Evolutionary conservation across 2,888 invertebrate genomes (phyloP).

Genomic region (Deroplatys truncata): DNA sequence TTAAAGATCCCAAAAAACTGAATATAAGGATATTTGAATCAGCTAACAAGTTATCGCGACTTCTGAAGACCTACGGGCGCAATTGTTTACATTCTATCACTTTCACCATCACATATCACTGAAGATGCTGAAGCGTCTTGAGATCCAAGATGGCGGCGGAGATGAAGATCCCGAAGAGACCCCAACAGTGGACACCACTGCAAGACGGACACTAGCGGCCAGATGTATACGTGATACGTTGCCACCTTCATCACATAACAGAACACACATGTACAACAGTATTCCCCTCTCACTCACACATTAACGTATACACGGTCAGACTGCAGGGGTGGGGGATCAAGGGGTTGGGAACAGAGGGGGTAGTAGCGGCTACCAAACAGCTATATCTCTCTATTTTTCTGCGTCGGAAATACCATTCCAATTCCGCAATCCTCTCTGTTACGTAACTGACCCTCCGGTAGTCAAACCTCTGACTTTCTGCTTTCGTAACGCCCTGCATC

Average conservation of each 20-base stretch:
- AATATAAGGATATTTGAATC: too few species aligned
- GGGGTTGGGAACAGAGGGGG: neutral
- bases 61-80: too few species aligned
- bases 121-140: neutral
- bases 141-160: neutral
- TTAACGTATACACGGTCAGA: neutral
- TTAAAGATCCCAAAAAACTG: too few species aligned
- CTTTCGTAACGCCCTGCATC: neutral
- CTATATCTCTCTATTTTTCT: neutral
- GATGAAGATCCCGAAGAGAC: neutral
- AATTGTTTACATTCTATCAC: neutral
- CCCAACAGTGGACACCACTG: neutral
- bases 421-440: neutral
- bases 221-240: neutral
- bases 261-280: neutral
- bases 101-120: neutral
- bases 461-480: neutral
- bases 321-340: neutral
- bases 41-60: too few species aligned
- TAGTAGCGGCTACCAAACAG: neutral
- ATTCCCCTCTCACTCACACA: neutral
- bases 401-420: neutral
- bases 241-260: neutral
- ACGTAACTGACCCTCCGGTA: neutral
- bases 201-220: neutral